Evolutionary conservation across 2,113 vertebrate species (phyloP).

Genomic region (Actinemys pallida): DNA sequence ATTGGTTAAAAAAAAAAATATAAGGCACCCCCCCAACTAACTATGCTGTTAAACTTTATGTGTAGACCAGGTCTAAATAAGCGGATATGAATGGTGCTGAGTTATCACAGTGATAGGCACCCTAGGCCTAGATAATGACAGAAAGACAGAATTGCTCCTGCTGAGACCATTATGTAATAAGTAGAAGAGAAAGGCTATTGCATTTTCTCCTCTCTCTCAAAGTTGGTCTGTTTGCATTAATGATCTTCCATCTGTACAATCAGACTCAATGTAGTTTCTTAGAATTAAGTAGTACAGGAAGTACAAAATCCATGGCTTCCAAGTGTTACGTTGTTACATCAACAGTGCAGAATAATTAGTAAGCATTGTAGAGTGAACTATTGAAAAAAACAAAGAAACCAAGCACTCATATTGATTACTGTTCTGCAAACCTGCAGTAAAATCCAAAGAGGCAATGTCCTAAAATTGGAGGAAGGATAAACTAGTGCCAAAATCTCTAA

Average conservation of each 20-base stretch:
- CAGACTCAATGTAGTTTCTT: background rate
- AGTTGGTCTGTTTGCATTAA: background rate
- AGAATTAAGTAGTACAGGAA: background rate
- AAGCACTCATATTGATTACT: background rate
- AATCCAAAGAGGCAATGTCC: background rate
- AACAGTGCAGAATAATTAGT: slow-evolving; percentile 31
- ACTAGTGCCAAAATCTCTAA: background rate
- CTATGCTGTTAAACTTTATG: background rate
- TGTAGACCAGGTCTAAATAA: background rate
- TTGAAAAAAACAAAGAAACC: background rate
- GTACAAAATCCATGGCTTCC: background rate
- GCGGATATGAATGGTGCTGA: background rate
- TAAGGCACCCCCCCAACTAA: background rate
- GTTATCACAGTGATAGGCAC: background rate
- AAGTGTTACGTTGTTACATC: background rate
- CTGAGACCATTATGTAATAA: background rate
- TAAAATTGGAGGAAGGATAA: background rate
- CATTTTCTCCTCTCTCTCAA: background rate
- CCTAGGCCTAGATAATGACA: background rate
- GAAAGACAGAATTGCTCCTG: background rate
- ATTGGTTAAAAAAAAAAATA: background rate
- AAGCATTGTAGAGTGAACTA: slow-evolving; percentile 24
- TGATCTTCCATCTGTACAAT: background rate
- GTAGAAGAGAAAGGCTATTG: background rate
- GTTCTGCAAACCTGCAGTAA: slow-evolving; percentile 7